These are phyloP conservation scores for Epiblema foenella DNA, from an alignment of 2,888 invertebrate genomes.

Conservation along the genomic window DNA sequence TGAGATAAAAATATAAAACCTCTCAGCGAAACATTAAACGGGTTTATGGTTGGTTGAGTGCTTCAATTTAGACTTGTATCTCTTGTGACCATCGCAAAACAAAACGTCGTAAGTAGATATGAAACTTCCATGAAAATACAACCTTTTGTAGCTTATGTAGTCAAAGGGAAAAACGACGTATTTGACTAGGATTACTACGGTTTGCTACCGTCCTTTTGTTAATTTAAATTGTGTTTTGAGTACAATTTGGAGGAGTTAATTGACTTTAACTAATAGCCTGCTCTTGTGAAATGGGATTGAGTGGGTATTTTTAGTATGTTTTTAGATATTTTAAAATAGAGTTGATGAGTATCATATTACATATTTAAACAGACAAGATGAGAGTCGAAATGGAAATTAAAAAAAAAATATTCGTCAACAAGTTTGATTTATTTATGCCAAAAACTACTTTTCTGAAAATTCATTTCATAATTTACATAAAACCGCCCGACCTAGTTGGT, in stretches of 20 bases:
- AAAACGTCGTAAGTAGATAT: not conserved
- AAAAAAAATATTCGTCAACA: no score
- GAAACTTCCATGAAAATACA: not conserved
- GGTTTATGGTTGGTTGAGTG: conserved; percentile 17
- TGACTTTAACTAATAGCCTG: not conserved
- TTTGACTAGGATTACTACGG: not conserved
- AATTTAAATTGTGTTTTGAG: not conserved
- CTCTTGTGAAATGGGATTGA: not conserved
- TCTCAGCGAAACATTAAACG: conserved; percentile 24
- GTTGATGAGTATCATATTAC: no score
- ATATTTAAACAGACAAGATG: no score
- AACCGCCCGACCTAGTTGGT: no score
- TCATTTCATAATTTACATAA: no score
- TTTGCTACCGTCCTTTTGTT: not conserved
- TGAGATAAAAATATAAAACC: conserved; percentile 40
- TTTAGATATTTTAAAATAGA: not conserved
- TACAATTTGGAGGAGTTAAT: conserved; percentile 14
- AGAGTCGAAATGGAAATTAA: no score
- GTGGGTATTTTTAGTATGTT: not conserved
- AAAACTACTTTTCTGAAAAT: no score
- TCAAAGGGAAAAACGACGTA: not conserved
- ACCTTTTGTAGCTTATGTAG: not conserved
- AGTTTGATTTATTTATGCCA: no score
- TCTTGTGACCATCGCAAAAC: not conserved
- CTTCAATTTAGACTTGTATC: conserved; percentile 7